Evolutionary conservation across 1,140 invertebrate genomes (phyloP).

Genomic region (Trigoniulus corallinus): DNA sequence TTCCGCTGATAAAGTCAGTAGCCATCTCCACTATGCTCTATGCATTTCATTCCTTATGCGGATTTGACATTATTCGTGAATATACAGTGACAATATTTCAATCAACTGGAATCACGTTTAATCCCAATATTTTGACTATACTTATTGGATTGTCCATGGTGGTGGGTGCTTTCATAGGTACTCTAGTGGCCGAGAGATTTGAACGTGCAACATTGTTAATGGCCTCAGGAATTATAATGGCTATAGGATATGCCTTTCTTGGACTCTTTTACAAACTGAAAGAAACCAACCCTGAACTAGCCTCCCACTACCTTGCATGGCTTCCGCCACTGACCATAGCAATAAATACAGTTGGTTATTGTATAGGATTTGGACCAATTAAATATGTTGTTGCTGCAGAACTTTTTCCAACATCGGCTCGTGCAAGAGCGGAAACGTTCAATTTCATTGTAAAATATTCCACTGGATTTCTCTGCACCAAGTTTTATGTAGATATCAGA

Average conservation of each 20-base stretch:
- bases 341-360: background rate
- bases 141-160: background rate
- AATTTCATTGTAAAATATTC: no score
- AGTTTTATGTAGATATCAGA: no score
- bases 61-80: background rate
- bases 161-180: background rate
- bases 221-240: background rate
- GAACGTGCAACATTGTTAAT: background rate
- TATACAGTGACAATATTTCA: background rate
- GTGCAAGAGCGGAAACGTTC: background rate
- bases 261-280: background rate
- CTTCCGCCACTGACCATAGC: background rate
- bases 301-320: background rate
- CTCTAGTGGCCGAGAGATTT: background rate
- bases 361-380: background rate
- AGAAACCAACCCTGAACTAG: background rate
- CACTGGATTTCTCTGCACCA: no score
- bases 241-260: background rate
- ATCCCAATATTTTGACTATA: background rate
- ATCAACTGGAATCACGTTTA: background rate
- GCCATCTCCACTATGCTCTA: background rate
- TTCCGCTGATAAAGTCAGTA: background rate
- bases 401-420: background rate
- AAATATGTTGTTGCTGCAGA: background rate
- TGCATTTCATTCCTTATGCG: background rate